phyloP scores from a whole-genome alignment of 2,888 invertebrate species.

The Subacronicta megacephala region DNA sequence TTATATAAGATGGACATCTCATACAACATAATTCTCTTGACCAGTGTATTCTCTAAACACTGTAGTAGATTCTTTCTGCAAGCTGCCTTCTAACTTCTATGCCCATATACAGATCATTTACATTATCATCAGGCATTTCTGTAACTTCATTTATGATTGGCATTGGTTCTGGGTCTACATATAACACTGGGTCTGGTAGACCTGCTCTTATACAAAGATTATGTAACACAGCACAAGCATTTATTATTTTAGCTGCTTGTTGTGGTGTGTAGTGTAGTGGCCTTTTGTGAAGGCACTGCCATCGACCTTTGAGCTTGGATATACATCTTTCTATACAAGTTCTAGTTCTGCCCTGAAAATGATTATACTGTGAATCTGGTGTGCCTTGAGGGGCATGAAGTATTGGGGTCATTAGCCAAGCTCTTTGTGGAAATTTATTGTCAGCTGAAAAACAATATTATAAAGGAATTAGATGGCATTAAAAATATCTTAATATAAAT shows the following conservation, averaged over 20 bases:
- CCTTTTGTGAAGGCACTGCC: constrained; percentile 71
- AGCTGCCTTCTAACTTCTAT: constrained; percentile 73
- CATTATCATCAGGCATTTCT: constrained; percentile 72
- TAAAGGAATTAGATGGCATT: neutral
- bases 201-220: constrained; percentile 69
- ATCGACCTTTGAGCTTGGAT: constrained; percentile 70
- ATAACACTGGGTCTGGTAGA: constrained; percentile 64
- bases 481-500: neutral
- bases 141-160: constrained; percentile 64
- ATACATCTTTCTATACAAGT: constrained; percentile 71
- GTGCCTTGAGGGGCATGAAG: constrained; percentile 69
- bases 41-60: constrained; percentile 53
- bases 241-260: constrained; percentile 74
- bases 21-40: too few relatives aligned
- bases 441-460: constrained; percentile 63
- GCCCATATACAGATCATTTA: constrained; percentile 73
- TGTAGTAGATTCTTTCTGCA: constrained; percentile 74
- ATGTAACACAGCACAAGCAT: constrained; percentile 75
- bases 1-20: too few relatives aligned
- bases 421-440: constrained; percentile 71
- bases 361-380: constrained; percentile 75
- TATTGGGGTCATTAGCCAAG: constrained; percentile 77
- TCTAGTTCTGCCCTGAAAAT: constrained; percentile 70
- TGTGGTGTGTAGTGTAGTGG: constrained; percentile 74
- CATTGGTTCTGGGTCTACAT: constrained; percentile 63